Evolutionary conservation across 2,113 vertebrate species (phyloP).

Genomic region (Otocyon megalotis): DNA sequence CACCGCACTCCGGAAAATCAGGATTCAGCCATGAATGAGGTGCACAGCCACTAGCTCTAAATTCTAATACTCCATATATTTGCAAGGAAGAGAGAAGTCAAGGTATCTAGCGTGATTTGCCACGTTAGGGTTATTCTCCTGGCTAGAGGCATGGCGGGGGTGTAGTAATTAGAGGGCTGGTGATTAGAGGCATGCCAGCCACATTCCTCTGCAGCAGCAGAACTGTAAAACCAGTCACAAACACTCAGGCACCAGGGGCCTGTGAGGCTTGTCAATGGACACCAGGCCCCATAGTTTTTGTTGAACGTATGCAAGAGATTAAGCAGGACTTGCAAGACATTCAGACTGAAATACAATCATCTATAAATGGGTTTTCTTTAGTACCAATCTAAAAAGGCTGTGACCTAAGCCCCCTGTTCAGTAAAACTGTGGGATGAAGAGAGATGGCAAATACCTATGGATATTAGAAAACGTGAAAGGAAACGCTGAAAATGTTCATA

Average conservation of each 20-base stretch:
- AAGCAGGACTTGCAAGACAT: conserved; percentile 38
- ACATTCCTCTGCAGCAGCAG: conserved; percentile 44
- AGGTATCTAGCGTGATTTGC: not conserved
- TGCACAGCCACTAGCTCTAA: not conserved
- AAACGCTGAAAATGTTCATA: not conserved
- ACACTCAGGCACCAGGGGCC: conserved; percentile 14
- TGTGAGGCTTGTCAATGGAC: not conserved
- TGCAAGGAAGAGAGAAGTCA: not conserved
- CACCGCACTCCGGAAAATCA: not conserved
- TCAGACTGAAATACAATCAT: conserved; percentile 6
- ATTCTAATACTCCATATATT: not conserved
- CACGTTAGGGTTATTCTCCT: conserved; percentile 31
- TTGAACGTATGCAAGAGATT: conserved; percentile 12
- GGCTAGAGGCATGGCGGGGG: not conserved
- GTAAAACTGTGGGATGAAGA: not conserved
- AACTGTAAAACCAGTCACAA: not conserved
- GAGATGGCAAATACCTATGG: no score
- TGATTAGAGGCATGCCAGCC: conserved; percentile 9
- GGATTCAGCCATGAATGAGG: not conserved
- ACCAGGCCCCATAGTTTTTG: not conserved
- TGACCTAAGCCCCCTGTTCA: not conserved
- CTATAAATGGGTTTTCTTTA: not conserved
- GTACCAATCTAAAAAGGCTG: not conserved
- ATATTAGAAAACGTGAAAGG: not conserved
- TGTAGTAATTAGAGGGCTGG: not conserved